Evolutionary conservation across 2,888 invertebrate genomes (phyloP).

Genomic region (Smittia aterrima): DNA sequence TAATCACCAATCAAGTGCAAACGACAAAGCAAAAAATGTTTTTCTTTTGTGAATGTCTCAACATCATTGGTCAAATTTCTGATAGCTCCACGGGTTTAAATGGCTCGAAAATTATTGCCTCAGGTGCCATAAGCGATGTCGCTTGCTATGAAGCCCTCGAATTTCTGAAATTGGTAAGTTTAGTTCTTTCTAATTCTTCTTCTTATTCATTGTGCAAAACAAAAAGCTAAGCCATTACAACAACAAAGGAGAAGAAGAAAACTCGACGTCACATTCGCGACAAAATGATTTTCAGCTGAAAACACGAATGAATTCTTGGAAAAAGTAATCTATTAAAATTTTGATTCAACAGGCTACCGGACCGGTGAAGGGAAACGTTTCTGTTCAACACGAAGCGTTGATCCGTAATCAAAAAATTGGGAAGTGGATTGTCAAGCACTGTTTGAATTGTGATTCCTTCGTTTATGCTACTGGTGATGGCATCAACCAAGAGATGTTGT

Average conservation of each 20-base stretch:
- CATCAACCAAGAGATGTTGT: not conserved
- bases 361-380: conserved; percentile 7
- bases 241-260: not conserved
- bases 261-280: not conserved
- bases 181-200: not conserved
- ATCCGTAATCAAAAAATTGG: not conserved
- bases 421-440: conserved; percentile 25
- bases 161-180: conserved; percentile 28
- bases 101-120: not conserved
- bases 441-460: conserved; percentile 33
- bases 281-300: conserved; percentile 3
- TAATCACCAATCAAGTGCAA: not conserved
- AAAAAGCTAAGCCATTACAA: conserved; percentile 20
- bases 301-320: not conserved
- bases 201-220: not conserved
- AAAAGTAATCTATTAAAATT: not conserved
- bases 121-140: not conserved
- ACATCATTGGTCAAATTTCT: conserved; percentile 8
- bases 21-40: not conserved
- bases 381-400: conserved; percentile 20
- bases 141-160: not conserved
- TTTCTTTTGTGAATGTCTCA: conserved; percentile 24
- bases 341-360: not conserved
- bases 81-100: not conserved
- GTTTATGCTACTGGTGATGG: conserved; percentile 17